Evolutionary conservation across 2,888 invertebrate species (phyloP).

Genomic region (Archips crataeganus): DNA sequence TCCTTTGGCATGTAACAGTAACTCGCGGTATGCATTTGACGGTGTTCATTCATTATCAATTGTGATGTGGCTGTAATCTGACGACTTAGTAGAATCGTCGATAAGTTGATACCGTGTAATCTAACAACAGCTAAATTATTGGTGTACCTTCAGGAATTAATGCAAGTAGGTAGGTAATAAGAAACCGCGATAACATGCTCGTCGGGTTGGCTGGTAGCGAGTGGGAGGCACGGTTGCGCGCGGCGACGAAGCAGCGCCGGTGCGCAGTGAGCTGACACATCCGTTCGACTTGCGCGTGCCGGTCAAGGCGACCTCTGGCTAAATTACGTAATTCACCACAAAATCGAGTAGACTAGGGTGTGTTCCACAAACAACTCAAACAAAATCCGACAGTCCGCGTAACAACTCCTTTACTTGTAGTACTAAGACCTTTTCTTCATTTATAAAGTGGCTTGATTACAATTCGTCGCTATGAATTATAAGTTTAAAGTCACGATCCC

Average conservation of each 20-base stretch:
- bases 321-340: conserved; percentile 83
- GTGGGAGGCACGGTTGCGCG: conserved; percentile 80
- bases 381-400: conserved; percentile 65
- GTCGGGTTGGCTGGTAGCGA: conserved; percentile 68
- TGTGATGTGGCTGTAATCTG: conserved; percentile 38
- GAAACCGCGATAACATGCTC: conserved; percentile 79
- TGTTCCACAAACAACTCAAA: conserved; percentile 74
- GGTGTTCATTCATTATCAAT: conserved; percentile 36
- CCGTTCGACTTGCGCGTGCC: conserved; percentile 83
- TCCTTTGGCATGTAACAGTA: conserved; percentile 30
- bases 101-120: conserved; percentile 69
- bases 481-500: conserved; percentile 82
- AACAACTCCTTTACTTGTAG: conserved; percentile 61
- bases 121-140: conserved; percentile 70
- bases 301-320: conserved; percentile 82
- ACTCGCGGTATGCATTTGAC: conserved; percentile 31
- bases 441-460: conserved; percentile 55
- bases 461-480: conserved; percentile 75
- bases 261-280: conserved; percentile 84
- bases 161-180: conserved; percentile 79
- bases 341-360: conserved; percentile 77
- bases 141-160: conserved; percentile 69
- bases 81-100: conserved; percentile 61
- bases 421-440: conserved; percentile 56
- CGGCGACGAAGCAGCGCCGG: conserved; percentile 68